phyloP scores from a whole-genome alignment of 2,797 vertebrate genomes.

The Microctenopoma stevenorrisi region DNA sequence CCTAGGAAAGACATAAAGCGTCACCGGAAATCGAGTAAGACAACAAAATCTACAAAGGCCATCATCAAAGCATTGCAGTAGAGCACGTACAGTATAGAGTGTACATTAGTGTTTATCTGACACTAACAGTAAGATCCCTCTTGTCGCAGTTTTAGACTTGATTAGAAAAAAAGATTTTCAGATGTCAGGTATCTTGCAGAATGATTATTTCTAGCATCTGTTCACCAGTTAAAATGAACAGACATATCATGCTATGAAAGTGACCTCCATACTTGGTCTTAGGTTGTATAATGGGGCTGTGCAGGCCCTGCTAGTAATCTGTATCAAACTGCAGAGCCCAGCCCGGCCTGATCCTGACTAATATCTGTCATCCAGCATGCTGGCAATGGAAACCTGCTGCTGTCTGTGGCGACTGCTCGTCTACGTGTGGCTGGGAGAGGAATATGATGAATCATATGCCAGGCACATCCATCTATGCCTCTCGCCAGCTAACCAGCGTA shows the following conservation, averaged over 20 bases:
- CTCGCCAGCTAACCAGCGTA: slow-evolving; percentile 96
- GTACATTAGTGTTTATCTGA: too few species aligned
- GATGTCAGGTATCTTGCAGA: not conserved
- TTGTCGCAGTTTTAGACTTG: too few species aligned
- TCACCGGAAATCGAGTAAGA: not conserved
- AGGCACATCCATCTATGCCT: slow-evolving; percentile 94
- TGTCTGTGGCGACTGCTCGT: slow-evolving; percentile 82
- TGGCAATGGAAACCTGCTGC: slow-evolving; percentile 69
- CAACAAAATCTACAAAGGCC: too few species aligned
- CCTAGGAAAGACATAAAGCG: not conserved
- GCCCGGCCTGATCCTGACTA: slow-evolving; percentile 34
- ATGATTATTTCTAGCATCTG: not conserved
- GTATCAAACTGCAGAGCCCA: slow-evolving; percentile 32
- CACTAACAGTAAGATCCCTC: too few species aligned
- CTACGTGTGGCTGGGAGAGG: slow-evolving; percentile 78
- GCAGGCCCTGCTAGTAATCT: slow-evolving; percentile 47
- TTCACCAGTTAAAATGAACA: not conserved
- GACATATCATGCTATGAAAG: not conserved
- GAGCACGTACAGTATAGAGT: not conserved
- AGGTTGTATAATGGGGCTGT: slow-evolving; percentile 13
- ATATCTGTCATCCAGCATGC: slow-evolving; percentile 55
- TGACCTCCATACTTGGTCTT: slow-evolving; percentile 6
- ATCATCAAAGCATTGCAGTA: not conserved
- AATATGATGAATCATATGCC: slow-evolving; percentile 93
- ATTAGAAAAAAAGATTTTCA: not conserved